Conservation (phyloP, 92 coral and sea anemone genomes). For the Micromussa lordhowensis region DNA sequence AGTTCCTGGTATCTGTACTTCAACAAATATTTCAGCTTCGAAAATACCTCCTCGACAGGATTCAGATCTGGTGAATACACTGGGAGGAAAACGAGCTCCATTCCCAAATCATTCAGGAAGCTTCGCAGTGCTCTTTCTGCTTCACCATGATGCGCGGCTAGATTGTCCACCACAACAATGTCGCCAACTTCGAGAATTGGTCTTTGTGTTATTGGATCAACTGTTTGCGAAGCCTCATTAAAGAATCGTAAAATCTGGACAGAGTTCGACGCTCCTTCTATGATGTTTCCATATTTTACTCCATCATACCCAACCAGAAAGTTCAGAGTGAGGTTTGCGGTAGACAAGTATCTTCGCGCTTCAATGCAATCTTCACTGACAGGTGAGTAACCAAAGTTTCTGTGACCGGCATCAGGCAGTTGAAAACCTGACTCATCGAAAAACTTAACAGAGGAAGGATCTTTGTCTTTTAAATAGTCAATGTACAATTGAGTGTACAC, state of each 20-base stretch:
- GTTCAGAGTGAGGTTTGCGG: too few species aligned
- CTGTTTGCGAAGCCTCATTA: slow-evolving; percentile 56
- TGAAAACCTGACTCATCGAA: slow-evolving; percentile 73
- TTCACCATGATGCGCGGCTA: slow-evolving; percentile 71
- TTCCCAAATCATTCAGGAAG: slow-evolving; percentile 60
- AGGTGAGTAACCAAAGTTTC: slow-evolving; percentile 71
- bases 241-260: slow-evolving; percentile 68
- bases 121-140: slow-evolving; percentile 18
- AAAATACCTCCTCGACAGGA: slow-evolving; percentile 73
- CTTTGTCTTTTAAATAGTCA: slow-evolving; percentile 62
- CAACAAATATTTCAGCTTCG: slow-evolving; percentile 70
- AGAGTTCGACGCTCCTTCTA: slow-evolving; percentile 69
- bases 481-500: slow-evolving; percentile 69
- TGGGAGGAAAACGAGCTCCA: slow-evolving; percentile 74
- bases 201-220: slow-evolving; percentile 44
- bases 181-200: slow-evolving; percentile 75
- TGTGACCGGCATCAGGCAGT: slow-evolving; percentile 70
- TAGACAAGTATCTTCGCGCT: slow-evolving; percentile 17
- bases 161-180: slow-evolving; percentile 70
- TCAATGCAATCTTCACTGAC: slow-evolving; percentile 70
- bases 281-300: slow-evolving; percentile 60
- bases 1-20: slow-evolving; percentile 63
- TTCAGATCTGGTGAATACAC: slow-evolving; percentile 72
- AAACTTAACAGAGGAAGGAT: slow-evolving; percentile 65
- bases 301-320: too few species aligned